These are phyloP conservation scores for Epizoanthus rinbou DNA, from an alignment of 92 coral and sea anemone species.

Conservation along the genomic window DNA sequence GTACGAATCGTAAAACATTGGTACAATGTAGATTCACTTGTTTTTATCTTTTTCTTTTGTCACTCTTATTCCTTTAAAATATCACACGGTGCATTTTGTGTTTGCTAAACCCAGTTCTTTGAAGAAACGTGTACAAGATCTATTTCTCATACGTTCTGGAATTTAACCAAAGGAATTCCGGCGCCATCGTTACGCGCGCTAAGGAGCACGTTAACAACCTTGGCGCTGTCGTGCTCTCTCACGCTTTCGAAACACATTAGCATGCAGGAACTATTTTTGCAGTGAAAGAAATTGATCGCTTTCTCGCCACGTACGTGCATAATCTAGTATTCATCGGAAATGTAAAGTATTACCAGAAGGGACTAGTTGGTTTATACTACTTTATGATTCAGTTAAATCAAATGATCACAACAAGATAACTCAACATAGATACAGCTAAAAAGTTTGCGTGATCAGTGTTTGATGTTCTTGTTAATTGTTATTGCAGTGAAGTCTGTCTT, in stretches of 20 bases:
- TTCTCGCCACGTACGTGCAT: background rate
- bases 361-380: too few species aligned
- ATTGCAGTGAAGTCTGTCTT: background rate
- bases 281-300: background rate
- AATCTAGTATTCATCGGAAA: background rate
- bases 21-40: too few species aligned
- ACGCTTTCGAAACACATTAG: background rate
- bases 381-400: background rate
- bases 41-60: too few species aligned
- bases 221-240: background rate
- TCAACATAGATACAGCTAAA: background rate
- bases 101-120: background rate
- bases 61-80: too few species aligned
- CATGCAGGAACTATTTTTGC: background rate
- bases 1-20: too few species aligned
- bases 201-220: background rate
- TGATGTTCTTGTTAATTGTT: background rate
- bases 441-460: constrained; percentile 19
- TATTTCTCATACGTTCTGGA: constrained; percentile 8
- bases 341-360: background rate
- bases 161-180: constrained; percentile 42
- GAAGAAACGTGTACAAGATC: background rate
- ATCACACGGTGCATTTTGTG: background rate
- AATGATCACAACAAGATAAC: background rate
- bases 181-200: background rate